Base-by-base conservation (phyloP, 2,797 vertebrate genomes). In the Sebastes steindachneri region DNA sequence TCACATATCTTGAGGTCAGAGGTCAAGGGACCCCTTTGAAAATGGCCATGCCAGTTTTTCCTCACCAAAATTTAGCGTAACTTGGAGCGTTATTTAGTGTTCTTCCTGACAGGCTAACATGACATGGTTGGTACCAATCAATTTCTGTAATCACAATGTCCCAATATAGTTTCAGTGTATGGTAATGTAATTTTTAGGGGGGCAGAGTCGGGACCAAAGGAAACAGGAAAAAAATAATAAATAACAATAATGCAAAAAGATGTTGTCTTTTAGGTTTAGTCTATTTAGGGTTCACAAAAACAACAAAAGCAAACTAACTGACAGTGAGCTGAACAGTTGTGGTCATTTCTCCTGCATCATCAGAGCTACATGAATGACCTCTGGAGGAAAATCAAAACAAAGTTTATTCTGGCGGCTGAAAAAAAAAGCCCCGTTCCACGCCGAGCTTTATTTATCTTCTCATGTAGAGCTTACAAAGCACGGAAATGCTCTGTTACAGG, bases 391-490 rank as follows among this genome's bases (percentile, higher is more conserved):
- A 55, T 53, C 19, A 60, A 45, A 63, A 71, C 58, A 10, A 28
- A 33, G 2, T 29, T 48, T 82, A 37, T 77, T 55, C 48, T 45
- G 8, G 55, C 11, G 58, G 75, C 64, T 26, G 62, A 74, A 28
- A 59, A 58, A 63, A 11, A 64, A 33, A 25, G 14, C 54, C 54
- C 15, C 10, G 8, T 9, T n/a, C 11, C 62, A 35, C 70, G 15
- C 31, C n/a, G 7, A n/a, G 64, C 37, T 59, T 29, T 55, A 77
- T 75, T 57, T 55, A 37, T 77, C 71, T 51, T 25, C 62, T 51
- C 64, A 63, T 29, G 57, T 55, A 33, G 68, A 53, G 15, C 60
- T 81, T n/a, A 62, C 33, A 66, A 28, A 23, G 51, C 9, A 19
- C 53, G n/a, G 19, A 73, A 63, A 54, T 37, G 65, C 17, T 9